These are phyloP conservation scores for Corythoichthys intestinalis DNA, from an alignment of 2,113 vertebrate genomes.

Conservation along the genomic window DNA sequence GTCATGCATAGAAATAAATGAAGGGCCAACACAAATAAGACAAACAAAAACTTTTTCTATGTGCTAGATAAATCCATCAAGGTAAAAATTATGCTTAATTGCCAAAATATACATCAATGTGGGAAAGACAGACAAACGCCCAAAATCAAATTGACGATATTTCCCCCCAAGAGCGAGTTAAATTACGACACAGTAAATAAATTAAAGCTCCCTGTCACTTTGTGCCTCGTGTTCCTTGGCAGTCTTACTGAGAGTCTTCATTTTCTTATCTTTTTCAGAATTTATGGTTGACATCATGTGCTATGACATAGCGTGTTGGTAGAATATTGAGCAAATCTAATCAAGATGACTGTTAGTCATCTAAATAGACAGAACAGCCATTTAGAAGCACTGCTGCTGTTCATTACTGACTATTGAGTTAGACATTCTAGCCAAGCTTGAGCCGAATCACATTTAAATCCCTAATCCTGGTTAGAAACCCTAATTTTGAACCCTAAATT, in stretches of 20 bases:
- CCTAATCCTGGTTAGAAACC: neutral
- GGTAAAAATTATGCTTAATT: slow-evolving; percentile 57
- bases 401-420: slow-evolving; percentile 21
- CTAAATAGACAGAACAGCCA: neutral
- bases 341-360: slow-evolving; percentile 39
- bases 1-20: slow-evolving; percentile 16
- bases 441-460: slow-evolving; percentile 12
- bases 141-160: slow-evolving; percentile 31
- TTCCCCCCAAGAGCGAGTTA: slow-evolving; percentile 39
- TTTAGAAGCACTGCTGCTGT: slow-evolving; percentile 13
- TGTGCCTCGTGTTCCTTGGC: neutral
- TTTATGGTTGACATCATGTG: neutral
- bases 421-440: slow-evolving; percentile 4
- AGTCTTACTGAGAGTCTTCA: slow-evolving; percentile 15
- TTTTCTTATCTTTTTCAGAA: neutral
- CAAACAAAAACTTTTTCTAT: slow-evolving; percentile 29
- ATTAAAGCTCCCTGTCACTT: slow-evolving; percentile 2
- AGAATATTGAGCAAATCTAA: slow-evolving; percentile 57
- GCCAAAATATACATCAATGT: slow-evolving; percentile 58
- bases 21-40: neutral
- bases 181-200: slow-evolving; percentile 49
- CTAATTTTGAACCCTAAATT: neutral
- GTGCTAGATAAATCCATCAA: slow-evolving; percentile 47
- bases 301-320: slow-evolving; percentile 27
- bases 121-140: slow-evolving; percentile 46